Evolutionary conservation across 2,888 invertebrate genomes (phyloP), one percentile per base, ranked within the genome.

Genomic region (Amphiduros pacificus): DNA sequence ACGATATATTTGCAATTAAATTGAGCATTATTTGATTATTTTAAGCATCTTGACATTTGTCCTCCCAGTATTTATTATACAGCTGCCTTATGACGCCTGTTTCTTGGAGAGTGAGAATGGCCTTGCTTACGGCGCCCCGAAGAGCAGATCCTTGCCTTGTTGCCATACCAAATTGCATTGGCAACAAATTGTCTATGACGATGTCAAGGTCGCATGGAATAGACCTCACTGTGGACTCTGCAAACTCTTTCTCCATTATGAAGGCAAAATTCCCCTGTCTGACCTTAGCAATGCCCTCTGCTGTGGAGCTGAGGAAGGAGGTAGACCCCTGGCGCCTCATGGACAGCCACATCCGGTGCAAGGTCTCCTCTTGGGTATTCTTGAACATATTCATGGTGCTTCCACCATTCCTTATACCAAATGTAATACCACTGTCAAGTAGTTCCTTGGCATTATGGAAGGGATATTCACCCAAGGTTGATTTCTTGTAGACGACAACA

Each of bases 251-350:
- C 44, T 44, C 44, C 6, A 22, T 22, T 4, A 44, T 5, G n/a
- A 44, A 44, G n/a, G 44, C 44, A 22, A 20, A 44, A 17, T 44
- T 44, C 22, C 44, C 44, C 22, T 44, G 44, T 6, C 44, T n/a
- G 44, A 44, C 44, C n/a, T 20, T n/a, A 22, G 5, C 44, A 4
- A 44, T n/a, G 44, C 9, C 44, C n/a, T 44, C 44, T n/a, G n/a
- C 20, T 6, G 44, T 44, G 6, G 6, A 20, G 20, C 22, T 44
- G 44, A 22, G 44, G 44, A 44, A 44, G n/a, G n/a, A 20, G 44
- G n/a, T 44, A n/a, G n/a, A n/a, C n/a, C n/a, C n/a, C 6, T 44
- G 44, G n/a, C 44, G n/a, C 44, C n/a, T 44, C 44, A 44, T 44
- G n/a, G 44, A n/a, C 44, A 44, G n/a, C 44, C 44, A 44, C 44